These are phyloP conservation scores for Cryptoblepharus egeriae DNA, from an alignment of 2,797 vertebrate species.

Conservation along the genomic window DNA sequence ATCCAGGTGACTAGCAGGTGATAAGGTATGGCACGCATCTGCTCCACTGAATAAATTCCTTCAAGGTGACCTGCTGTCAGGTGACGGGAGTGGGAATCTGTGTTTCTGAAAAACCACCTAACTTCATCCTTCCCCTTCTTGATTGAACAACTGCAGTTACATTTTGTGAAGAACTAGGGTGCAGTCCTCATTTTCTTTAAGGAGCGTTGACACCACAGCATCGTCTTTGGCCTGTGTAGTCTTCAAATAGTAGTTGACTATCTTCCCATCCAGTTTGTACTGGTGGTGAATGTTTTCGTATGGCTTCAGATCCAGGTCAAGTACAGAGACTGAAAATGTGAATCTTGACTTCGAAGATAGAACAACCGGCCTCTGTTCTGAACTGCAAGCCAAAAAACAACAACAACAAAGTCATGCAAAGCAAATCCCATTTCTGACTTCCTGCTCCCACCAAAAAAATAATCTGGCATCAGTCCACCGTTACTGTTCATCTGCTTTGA, in stretches of 20 bases:
- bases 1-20: constrained; percentile 32
- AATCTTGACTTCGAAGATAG: constrained; percentile 83
- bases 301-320: constrained; percentile 96
- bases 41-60: constrained; percentile 63
- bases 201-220: constrained; percentile 74
- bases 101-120: constrained; percentile 65
- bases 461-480: not conserved
- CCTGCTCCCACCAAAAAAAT: not conserved
- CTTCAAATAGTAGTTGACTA: constrained; percentile 90
- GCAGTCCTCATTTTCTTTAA: constrained; percentile 89
- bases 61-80: constrained; percentile 47
- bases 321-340: constrained; percentile 88
- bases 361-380: constrained; percentile 80
- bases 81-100: constrained; percentile 51
- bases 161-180: constrained; percentile 91
- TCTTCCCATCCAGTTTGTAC: constrained; percentile 90
- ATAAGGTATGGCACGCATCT: constrained; percentile 51
- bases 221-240: constrained; percentile 81
- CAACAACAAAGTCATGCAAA: not conserved
- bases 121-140: constrained; percentile 63
- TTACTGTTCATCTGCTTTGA: not conserved
- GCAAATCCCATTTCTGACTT: not conserved
- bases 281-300: constrained; percentile 93
- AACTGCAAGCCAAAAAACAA: constrained; percentile 70
- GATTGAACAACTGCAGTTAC: constrained; percentile 69